Conservation (phyloP, 2,113 vertebrate genomes). For the Anguilla japonica region DNA sequence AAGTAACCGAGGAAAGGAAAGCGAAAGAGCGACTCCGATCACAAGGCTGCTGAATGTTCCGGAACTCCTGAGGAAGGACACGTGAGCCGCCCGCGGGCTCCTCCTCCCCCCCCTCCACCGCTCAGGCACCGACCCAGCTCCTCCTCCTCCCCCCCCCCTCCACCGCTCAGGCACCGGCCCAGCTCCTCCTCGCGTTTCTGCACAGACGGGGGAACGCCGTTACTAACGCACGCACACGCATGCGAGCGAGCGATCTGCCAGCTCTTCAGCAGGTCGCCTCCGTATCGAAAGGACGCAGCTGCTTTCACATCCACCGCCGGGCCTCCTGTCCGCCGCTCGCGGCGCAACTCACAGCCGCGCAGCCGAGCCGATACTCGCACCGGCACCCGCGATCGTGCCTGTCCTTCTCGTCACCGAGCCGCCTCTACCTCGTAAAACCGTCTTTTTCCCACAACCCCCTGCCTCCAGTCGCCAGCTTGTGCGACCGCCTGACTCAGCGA, state of each 20-base stretch:
- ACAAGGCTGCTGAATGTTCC: neutral
- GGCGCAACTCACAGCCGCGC: neutral
- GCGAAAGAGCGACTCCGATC: neutral
- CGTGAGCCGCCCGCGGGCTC: neutral
- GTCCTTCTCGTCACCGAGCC: neutral
- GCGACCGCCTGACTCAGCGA: neutral
- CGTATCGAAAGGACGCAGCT: neutral
- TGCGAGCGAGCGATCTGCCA: neutral
- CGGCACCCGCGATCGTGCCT: neutral
- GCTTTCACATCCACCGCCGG: neutral
- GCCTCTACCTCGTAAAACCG: neutral
- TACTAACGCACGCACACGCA: neutral
- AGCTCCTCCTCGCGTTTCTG: neutral
- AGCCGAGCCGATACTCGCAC: neutral
- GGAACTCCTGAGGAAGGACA: too few relatives aligned
- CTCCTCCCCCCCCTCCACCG: too few relatives aligned
- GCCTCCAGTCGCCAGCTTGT: neutral
- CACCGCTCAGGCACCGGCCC: too few relatives aligned
- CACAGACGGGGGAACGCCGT: neutral
- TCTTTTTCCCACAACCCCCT: neutral
- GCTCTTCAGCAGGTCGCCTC: neutral
- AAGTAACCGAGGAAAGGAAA: too few relatives aligned
- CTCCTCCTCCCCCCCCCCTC: too few relatives aligned
- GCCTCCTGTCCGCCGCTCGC: neutral
- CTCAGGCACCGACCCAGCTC: neutral